These are phyloP conservation scores for Scolopax bukidnonensis DNA, from an alignment of 2,797 vertebrate genomes.

Conservation along the genomic window DNA sequence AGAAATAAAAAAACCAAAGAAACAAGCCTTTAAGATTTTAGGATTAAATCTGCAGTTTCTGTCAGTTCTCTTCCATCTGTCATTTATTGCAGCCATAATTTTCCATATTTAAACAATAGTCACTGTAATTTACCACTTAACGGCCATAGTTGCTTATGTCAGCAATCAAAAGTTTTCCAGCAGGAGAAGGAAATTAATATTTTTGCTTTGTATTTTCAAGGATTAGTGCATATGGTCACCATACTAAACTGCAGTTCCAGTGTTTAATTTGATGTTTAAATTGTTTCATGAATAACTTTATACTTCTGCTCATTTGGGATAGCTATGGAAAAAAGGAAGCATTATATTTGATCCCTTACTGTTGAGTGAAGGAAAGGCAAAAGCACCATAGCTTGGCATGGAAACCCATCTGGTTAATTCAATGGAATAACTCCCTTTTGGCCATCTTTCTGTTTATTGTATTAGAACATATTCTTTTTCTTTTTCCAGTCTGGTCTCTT, in stretches of 20 bases:
- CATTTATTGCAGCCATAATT: constrained; percentile 9
- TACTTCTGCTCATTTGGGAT: constrained; percentile 50
- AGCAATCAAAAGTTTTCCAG: constrained; percentile 58
- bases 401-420: constrained; percentile 46
- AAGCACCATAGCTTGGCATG: constrained; percentile 11
- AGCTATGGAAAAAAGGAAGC: constrained; percentile 19
- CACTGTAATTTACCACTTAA: constrained; percentile 63
- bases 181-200: constrained; percentile 69
- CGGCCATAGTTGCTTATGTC: constrained; percentile 54
- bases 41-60: background rate
- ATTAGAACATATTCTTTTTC: background rate
- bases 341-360: constrained; percentile 33
- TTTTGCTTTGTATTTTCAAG: constrained; percentile 69
- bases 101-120: constrained; percentile 60
- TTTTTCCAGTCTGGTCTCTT: constrained; percentile 46
- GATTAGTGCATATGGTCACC: constrained; percentile 64
- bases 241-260: constrained; percentile 43
- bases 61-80: constrained; percentile 42
- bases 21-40: background rate
- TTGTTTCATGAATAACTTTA: constrained; percentile 60
- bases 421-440: constrained; percentile 48
- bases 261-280: background rate
- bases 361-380: constrained; percentile 27
- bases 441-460: constrained; percentile 13
- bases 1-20: background rate